phyloP scores from a whole-genome alignment of 1,140 invertebrate genomes.

The Helicoverpa zea region DNA sequence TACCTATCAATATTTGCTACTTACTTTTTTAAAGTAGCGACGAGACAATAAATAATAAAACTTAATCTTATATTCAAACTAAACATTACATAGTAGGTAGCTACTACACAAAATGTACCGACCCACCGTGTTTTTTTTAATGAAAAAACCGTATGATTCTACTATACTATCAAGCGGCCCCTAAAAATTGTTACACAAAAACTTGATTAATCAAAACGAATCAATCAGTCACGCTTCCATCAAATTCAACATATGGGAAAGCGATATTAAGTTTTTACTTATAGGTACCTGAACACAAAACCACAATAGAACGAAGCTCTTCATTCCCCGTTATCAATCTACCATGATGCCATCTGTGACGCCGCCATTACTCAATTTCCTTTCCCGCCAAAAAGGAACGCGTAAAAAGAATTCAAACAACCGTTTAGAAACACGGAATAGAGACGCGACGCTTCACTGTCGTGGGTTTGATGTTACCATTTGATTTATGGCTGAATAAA shows the following conservation, averaged over 20 bases:
- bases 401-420: constrained; percentile 74
- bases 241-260: constrained; percentile 28
- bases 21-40: no score
- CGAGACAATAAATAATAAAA: no score
- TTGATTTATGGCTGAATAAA: constrained; percentile 50
- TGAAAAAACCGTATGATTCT: no score
- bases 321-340: constrained; percentile 85
- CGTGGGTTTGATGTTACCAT: constrained; percentile 37
- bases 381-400: constrained; percentile 79
- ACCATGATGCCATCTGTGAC: constrained; percentile 86
- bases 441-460: constrained; percentile 53
- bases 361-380: constrained; percentile 85
- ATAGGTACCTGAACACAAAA: constrained; percentile 53
- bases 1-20: neutral
- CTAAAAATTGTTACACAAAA: neutral
- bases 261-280: constrained; percentile 44
- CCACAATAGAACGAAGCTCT: constrained; percentile 76
- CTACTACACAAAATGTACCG: no score
- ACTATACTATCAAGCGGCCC: no score
- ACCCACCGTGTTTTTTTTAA: no score
- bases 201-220: constrained; percentile 18
- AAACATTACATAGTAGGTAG: no score
- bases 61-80: no score
- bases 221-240: constrained; percentile 2
- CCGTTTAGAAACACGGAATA: constrained; percentile 60